These are phyloP conservation scores for Rugalucina vietnamica DNA, from an alignment of 2,888 invertebrate genomes.

Conservation along the genomic window DNA sequence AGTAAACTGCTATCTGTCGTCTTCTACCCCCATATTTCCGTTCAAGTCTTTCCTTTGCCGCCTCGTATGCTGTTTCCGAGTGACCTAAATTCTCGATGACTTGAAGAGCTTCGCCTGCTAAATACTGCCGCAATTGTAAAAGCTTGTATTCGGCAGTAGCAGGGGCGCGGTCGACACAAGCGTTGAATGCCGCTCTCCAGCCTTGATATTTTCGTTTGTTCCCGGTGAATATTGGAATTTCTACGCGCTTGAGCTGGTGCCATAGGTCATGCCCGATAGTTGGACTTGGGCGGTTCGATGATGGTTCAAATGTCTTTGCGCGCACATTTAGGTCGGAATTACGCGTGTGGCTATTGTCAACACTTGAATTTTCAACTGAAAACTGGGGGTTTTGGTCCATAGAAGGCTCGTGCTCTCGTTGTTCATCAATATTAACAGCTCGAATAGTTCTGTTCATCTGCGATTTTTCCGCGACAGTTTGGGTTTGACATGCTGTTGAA, in stretches of 20 bases:
- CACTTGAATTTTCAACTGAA: neutral
- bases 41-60: conserved; percentile 25
- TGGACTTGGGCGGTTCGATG: neutral
- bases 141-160: conserved; percentile 41
- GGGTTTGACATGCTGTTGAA: neutral
- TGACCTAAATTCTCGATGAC: conserved; percentile 21
- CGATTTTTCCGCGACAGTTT: neutral
- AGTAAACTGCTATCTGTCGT: conserved; percentile 21
- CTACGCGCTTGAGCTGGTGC: conserved; percentile 46
- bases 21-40: conserved; percentile 23
- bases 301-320: neutral
- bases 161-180: conserved; percentile 32
- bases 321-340: neutral
- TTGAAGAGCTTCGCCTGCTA: conserved; percentile 26
- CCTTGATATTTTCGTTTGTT: conserved; percentile 41
- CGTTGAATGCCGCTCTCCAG: conserved; percentile 44
- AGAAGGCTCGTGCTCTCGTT: too few species aligned
- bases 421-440: neutral
- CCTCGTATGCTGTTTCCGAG: conserved; percentile 20
- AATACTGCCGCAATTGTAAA: conserved; percentile 32
- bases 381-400: too few species aligned
- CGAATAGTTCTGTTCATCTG: neutral
- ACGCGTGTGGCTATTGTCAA: neutral
- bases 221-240: conserved; percentile 51
- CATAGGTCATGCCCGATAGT: conserved; percentile 37